Percentiles rank a stretch among this genome's conserved stretches.
Evolutionary conservation across 2,797 vertebrate species (phyloP).

Genomic region (Acestrorhynchus altus): DNA sequence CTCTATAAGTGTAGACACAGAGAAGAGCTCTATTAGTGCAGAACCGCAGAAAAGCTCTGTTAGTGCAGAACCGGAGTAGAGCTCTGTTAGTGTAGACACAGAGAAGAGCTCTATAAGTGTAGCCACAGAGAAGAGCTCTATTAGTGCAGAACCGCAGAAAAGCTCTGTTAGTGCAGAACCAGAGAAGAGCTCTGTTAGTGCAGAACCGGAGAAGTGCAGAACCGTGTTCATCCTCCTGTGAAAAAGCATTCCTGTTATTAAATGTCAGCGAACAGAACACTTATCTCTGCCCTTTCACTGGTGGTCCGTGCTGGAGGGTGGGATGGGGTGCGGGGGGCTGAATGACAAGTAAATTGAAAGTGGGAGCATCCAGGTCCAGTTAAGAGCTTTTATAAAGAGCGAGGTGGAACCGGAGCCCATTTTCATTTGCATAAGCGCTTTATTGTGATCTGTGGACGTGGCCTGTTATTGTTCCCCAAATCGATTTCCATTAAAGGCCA

Average conservation of each 20-base stretch:
- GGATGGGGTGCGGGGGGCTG: not conserved
- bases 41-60: too few relatives aligned
- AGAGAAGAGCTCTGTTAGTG: too few relatives aligned
- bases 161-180: too few relatives aligned
- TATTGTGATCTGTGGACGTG: conserved; percentile 52
- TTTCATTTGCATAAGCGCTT: conserved; percentile 47
- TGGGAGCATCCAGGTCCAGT: conserved; percentile 55
- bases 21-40: too few relatives aligned
- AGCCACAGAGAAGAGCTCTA: too few relatives aligned
- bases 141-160: too few relatives aligned
- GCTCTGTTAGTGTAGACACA: too few relatives aligned
- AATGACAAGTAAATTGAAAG: conserved; percentile 64
- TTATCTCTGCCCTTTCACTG: conserved; percentile 49
- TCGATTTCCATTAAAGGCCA: conserved; percentile 64
- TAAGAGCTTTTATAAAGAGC: conserved; percentile 55
- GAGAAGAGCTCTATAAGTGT: too few relatives aligned
- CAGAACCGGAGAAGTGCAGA: too few relatives aligned
- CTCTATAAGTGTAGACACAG: too few relatives aligned
- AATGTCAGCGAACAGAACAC: conserved; percentile 61
- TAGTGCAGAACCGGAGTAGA: too few relatives aligned
- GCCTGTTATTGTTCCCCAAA: conserved; percentile 66
- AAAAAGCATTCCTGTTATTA: conserved; percentile 56
- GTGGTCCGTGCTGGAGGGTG: conserved; percentile 2
- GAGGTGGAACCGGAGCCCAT: conserved; percentile 38
- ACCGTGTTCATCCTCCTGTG: conserved; percentile 25